These are phyloP conservation scores for Pangasius mekongensis DNA, from an alignment of 2,797 vertebrate genomes.

Conservation along the genomic window DNA sequence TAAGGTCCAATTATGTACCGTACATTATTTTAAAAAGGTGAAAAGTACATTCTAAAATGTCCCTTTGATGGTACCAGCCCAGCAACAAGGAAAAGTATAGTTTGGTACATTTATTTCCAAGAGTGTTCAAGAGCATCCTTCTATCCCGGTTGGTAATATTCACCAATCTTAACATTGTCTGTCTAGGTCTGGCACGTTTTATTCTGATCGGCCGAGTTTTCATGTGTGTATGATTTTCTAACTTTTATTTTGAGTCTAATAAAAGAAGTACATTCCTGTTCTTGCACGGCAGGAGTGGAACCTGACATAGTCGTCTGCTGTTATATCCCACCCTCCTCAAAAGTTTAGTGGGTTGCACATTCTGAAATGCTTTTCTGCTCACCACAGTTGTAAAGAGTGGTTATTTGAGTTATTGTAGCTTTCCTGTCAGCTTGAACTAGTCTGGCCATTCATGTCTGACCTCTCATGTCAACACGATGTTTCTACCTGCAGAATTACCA, in stretches of 20 bases:
- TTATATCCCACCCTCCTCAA: not conserved
- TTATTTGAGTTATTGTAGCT: not conserved
- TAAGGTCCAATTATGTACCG: not conserved
- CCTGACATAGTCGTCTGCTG: not conserved
- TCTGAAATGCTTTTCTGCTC: not conserved
- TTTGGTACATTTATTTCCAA: not conserved
- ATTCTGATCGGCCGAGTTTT: not conserved
- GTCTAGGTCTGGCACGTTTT: not conserved
- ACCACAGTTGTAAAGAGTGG: not conserved
- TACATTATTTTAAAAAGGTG: not conserved
- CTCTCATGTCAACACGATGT: no score
- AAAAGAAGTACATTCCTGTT: not conserved
- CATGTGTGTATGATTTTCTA: not conserved
- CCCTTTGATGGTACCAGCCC: not conserved
- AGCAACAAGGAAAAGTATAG: not conserved
- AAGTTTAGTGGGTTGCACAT: not conserved
- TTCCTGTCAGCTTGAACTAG: not conserved
- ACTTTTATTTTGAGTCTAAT: not conserved
- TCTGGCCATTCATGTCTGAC: no score
- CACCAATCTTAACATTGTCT: not conserved
- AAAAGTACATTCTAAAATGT: not conserved
- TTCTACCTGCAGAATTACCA: not conserved
- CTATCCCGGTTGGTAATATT: not conserved
- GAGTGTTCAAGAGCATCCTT: not conserved
- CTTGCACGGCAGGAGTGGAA: not conserved